Evolutionary conservation across 2,113 vertebrate species (phyloP), one percentile per base, ranked within the genome.

Genomic region (Clarias gariepinus): DNA sequence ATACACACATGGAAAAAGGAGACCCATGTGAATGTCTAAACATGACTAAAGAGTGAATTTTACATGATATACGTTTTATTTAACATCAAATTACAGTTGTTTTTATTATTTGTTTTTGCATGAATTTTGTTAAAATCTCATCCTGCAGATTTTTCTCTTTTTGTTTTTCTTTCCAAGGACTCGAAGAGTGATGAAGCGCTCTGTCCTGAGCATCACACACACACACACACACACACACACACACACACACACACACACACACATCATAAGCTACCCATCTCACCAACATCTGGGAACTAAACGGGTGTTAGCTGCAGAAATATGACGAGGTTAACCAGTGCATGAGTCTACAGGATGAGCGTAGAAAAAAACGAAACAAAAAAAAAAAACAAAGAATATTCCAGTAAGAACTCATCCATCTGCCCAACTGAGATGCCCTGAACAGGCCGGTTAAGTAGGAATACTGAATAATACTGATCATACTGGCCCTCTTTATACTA

Each of bases 341-440:
- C 28, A 21, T 74, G 68, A 76, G 83, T 61, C 71, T 25, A 77
- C 74, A 76, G 82, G 66, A 69, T 30, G 12, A 66, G 30, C 1
- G 66, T 18, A 30, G 13, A 52, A 71, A 9, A 68, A 73, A 36
- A 25, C 60, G 7, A 3, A n/a, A 16, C n/a, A n/a, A n/a, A 21
- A 28, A n/a, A 25, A 82, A 66, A 66, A 21, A 82, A 66, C 28
- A 12, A 23, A 23, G 57, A 84, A 84, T 61, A 63, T 84, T 63
- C 33, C 69, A 57, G 83, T 63, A 76, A 57, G 28, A 23, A 6
- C 36, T 55, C 36, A 0, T 23, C 68, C 33, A 4, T 11, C 0
- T 52, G 25, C 9, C 13, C 3, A n/a, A 52, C 23, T 15, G 11
- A 25, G 36, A 25, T 23, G 15, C 4, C 13, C 4, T 30, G 13